These are phyloP conservation scores for Alligator sinensis DNA, from an alignment of 2,113 vertebrate species.

Conservation along the genomic window DNA sequence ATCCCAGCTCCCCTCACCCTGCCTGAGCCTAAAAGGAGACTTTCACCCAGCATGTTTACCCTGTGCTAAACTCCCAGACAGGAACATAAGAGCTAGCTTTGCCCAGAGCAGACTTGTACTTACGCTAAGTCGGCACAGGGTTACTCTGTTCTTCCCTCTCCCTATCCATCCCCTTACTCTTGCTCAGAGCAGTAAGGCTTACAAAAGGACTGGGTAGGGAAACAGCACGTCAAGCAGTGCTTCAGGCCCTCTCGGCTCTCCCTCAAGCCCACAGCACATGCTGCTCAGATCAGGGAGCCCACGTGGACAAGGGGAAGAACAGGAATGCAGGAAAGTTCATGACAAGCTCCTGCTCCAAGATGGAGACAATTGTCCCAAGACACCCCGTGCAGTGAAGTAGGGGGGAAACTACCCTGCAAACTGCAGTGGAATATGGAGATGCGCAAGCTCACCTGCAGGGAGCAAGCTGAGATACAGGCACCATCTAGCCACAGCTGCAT, in stretches of 20 bases:
- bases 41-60: accelerated
- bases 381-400: accelerated
- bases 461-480: background rate
- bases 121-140: background rate
- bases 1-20: background rate
- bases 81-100: background rate
- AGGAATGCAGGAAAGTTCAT: background rate
- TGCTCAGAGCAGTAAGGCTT: background rate
- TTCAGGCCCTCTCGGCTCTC: background rate
- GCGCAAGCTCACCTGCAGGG: background rate
- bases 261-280: background rate
- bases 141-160: background rate
- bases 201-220: background rate
- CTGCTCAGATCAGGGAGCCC: background rate
- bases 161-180: background rate
- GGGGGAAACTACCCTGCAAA: background rate
- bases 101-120: background rate
- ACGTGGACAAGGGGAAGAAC: background rate
- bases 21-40: background rate
- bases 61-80: background rate
- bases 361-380: background rate
- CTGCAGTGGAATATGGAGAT: background rate
- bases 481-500: background rate
- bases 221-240: background rate
- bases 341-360: background rate